Conservation (phyloP, 2,113 vertebrate species). For the Tachysurus vachellii region DNA sequence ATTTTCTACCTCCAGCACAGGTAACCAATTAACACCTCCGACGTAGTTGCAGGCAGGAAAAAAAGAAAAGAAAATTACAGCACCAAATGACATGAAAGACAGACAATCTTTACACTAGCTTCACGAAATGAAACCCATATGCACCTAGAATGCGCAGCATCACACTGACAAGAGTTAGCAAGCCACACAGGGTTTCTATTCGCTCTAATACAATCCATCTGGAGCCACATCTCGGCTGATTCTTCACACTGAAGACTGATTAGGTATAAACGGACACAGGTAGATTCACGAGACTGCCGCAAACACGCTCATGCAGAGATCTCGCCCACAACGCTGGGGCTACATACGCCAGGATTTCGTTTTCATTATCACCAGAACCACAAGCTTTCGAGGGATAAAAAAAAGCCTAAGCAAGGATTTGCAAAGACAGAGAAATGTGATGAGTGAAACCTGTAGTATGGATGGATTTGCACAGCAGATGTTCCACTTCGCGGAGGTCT, state of each 20-base stretch:
- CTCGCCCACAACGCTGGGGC: background rate
- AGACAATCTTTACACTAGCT: conserved; percentile 48
- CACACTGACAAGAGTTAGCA: conserved; percentile 52
- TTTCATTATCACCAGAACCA: conserved; percentile 33
- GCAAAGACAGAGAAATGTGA: background rate
- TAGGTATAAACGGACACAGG: conserved; percentile 45
- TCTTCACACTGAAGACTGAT: conserved; percentile 55
- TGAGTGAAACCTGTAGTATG: background rate
- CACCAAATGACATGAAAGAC: conserved; percentile 34
- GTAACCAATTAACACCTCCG: background rate
- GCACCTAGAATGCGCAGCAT: conserved; percentile 48
- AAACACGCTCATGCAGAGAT: conserved; percentile 45
- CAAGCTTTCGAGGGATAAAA: conserved; percentile 26
- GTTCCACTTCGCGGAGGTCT: conserved; percentile 69
- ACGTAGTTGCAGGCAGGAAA: conserved; percentile 35
- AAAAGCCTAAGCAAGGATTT: background rate
- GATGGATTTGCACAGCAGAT: conserved; percentile 63
- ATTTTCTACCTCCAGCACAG: background rate
- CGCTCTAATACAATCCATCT: conserved; percentile 62
- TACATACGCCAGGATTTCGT: background rate
- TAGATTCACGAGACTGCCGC: conserved; percentile 40
- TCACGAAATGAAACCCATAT: conserved; percentile 59
- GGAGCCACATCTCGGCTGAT: conserved; percentile 14
- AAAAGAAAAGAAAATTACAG: conserved; percentile 37
- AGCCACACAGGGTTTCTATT: conserved; percentile 34